These are phyloP conservation scores for Ceratoteleas bidentatus DNA, from an alignment of 1,140 invertebrate species.

Conservation along the genomic window DNA sequence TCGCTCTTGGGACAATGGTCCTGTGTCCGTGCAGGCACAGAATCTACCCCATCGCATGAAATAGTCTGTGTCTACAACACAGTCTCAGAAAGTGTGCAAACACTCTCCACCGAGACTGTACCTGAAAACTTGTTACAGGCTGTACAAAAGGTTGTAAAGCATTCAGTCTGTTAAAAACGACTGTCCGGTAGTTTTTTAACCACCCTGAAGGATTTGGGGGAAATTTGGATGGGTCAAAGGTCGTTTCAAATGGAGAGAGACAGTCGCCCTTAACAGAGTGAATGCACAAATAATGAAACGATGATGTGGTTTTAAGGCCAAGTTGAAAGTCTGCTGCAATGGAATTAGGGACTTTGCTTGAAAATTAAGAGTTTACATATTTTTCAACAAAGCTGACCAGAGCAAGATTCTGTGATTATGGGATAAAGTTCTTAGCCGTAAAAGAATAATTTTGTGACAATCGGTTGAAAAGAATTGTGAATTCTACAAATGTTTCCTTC, in stretches of 20 bases:
- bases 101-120: slow-evolving; percentile 74
- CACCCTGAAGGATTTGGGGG: too few species aligned
- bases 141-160: slow-evolving; percentile 64
- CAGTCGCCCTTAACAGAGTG: not conserved
- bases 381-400: too few species aligned
- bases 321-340: too few species aligned
- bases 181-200: not conserved
- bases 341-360: too few species aligned
- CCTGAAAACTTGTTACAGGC: slow-evolving; percentile 85
- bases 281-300: not conserved
- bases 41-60: slow-evolving; percentile 82
- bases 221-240: not conserved
- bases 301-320: not conserved
- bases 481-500: too few species aligned
- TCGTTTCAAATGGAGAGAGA: not conserved
- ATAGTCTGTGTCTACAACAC: slow-evolving; percentile 83
- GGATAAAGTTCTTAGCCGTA: too few species aligned
- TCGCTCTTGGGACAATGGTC: slow-evolving; percentile 65
- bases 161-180: slow-evolving; percentile 37
- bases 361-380: too few species aligned
- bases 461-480: too few species aligned
- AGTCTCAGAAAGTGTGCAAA: slow-evolving; percentile 68
- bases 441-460: too few species aligned
- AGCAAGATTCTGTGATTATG: too few species aligned
- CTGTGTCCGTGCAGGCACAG: slow-evolving; percentile 82